A percentile compares a stretch with the other conserved stretches of the same genome.
phyloP scores from a whole-genome alignment of 2,888 invertebrate species.

The Suillia variegata region DNA sequence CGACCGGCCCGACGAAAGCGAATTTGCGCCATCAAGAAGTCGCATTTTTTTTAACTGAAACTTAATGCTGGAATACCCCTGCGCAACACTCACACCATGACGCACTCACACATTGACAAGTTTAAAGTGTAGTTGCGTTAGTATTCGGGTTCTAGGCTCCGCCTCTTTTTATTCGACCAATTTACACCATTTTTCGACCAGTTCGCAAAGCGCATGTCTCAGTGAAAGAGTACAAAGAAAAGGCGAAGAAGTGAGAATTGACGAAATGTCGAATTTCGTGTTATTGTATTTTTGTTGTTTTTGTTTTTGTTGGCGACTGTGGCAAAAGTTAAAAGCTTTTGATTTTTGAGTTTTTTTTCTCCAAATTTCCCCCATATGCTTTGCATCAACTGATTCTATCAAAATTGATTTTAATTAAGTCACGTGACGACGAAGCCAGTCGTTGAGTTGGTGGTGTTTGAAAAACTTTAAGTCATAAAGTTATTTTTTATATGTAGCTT shows the following conservation, averaged over 20 bases:
- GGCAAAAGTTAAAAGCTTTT: neutral
- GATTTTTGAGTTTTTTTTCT: too few species aligned
- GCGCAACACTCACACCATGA: slow-evolving; percentile 16
- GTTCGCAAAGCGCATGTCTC: slow-evolving; percentile 19
- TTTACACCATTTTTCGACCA: slow-evolving; percentile 33
- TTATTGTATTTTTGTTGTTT: too few species aligned
- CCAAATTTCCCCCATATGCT: neutral
- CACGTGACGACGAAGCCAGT: neutral
- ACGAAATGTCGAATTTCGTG: neutral
- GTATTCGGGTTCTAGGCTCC: slow-evolving; percentile 11
- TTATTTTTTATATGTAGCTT: neutral
- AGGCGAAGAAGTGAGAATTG: neutral
- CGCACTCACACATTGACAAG: slow-evolving; percentile 12
- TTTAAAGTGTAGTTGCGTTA: neutral
- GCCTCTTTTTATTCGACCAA: slow-evolving; percentile 8
- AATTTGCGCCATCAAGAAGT: slow-evolving; percentile 59
- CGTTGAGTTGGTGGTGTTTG: neutral
- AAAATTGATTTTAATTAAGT: neutral
- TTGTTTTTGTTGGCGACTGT: too few species aligned
- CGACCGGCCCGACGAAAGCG: slow-evolving; percentile 32
- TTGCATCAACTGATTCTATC: neutral
- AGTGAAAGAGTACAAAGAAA: neutral
- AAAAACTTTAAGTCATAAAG: neutral
- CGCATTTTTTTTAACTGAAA: slow-evolving; percentile 54
- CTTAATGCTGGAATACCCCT: slow-evolving; percentile 39